These are phyloP conservation scores for Yponomeuta malinellus DNA, from an alignment of 2,888 invertebrate species.

Conservation along the genomic window DNA sequence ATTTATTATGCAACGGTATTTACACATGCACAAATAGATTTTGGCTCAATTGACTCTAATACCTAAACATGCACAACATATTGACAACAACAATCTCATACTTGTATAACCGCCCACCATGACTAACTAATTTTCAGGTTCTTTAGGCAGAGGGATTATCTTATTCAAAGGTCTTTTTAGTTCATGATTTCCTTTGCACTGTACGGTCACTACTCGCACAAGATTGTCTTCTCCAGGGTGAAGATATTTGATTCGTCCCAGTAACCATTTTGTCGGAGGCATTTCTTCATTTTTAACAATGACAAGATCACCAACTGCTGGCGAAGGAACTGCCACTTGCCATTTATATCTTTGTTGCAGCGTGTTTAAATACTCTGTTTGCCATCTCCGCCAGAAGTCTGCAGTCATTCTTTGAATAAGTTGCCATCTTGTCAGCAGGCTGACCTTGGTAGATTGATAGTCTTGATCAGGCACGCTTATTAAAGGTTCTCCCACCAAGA, in stretches of 20 bases:
- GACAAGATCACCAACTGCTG: neutral
- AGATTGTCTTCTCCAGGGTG: constrained; percentile 11
- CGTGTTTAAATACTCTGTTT: constrained; percentile 10
- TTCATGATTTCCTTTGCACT: constrained; percentile 1
- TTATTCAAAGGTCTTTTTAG: neutral
- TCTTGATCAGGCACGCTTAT: too few relatives aligned
- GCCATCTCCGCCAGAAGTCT: constrained; percentile 1
- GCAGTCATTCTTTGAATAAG: constrained; percentile 10
- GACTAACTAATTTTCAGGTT: neutral
- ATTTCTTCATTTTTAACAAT: constrained; percentile 6
- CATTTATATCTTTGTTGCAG: constrained; percentile 13
- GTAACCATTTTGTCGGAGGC: constrained; percentile 11
- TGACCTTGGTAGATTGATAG: too few relatives aligned
- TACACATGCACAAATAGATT: too few relatives aligned
- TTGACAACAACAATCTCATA: too few relatives aligned
- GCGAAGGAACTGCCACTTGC: neutral
- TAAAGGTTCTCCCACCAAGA: too few relatives aligned
- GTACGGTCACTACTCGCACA: constrained; percentile 13
- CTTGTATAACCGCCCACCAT: too few relatives aligned
- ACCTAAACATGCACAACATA: too few relatives aligned
- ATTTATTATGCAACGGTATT: too few relatives aligned
- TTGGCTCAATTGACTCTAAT: too few relatives aligned
- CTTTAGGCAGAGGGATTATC: neutral
- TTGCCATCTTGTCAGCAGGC: constrained; percentile 11
- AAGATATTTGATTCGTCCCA: constrained; percentile 7